Conservation (phyloP, 2,797 vertebrate species). For the Myiotriccus ornatus region DNA sequence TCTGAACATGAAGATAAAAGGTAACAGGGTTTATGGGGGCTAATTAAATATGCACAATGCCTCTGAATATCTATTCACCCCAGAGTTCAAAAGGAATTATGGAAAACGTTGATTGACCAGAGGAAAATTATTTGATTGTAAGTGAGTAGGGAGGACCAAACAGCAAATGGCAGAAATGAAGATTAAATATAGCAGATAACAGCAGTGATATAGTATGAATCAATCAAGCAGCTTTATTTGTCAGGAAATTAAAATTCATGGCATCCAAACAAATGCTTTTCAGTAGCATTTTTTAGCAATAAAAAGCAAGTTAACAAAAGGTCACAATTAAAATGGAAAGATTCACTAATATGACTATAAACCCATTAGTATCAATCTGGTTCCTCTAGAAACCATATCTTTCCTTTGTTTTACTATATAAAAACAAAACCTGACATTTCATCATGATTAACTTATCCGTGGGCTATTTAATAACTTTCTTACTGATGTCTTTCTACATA, state of each 20-base stretch:
- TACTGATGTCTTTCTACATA: not conserved
- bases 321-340: not conserved
- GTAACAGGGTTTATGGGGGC: not conserved
- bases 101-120: not conserved
- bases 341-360: not conserved
- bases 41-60: not conserved
- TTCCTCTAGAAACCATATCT: conserved; percentile 17
- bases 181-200: not conserved
- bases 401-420: conserved; percentile 10
- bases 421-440: conserved; percentile 40
- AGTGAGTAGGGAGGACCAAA: not conserved
- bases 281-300: not conserved
- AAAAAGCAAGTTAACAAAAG: conserved; percentile 4
- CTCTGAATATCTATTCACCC: not conserved
- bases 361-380: not conserved
- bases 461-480: not conserved
- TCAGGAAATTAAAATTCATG: not conserved
- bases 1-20: not conserved
- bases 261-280: not conserved
- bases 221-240: conserved; percentile 9
- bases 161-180: not conserved
- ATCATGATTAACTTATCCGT: not conserved
- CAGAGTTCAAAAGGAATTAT: not conserved
- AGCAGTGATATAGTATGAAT: not conserved
- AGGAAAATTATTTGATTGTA: not conserved